phyloP scores from a whole-genome alignment of 1,140 invertebrate genomes.

The Neomicropteryx cornuta region DNA sequence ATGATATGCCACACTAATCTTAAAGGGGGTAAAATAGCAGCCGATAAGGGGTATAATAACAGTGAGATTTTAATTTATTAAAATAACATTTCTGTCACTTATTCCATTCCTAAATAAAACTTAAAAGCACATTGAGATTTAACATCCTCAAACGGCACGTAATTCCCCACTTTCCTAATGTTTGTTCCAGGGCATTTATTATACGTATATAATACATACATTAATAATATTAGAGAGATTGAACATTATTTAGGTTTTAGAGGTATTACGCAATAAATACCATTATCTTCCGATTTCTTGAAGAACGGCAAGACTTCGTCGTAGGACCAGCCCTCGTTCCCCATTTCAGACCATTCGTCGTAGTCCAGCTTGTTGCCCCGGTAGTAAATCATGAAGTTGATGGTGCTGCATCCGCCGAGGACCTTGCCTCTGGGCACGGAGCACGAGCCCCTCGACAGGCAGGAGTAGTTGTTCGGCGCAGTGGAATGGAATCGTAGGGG shows the following conservation, averaged over 20 bases:
- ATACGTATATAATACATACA: background rate
- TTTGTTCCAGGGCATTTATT: background rate
- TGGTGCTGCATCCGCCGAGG: conserved; percentile 40
- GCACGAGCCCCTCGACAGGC: too few relatives aligned
- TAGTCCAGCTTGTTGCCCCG: conserved; percentile 46
- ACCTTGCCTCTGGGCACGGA: conserved; percentile 30
- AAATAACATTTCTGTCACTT: too few relatives aligned
- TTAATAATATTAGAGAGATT: background rate
- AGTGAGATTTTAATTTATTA: too few relatives aligned
- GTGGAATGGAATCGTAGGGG: too few relatives aligned
- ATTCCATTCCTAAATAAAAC: background rate
- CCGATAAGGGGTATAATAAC: too few relatives aligned
- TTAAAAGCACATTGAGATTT: background rate
- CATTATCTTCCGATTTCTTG: conserved; percentile 34
- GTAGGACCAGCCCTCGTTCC: conserved; percentile 45
- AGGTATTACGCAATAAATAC: background rate
- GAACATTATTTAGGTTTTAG: background rate
- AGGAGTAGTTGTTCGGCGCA: too few relatives aligned
- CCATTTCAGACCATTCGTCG: conserved; percentile 43
- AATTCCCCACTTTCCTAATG: conserved; percentile 6
- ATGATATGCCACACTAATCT: too few relatives aligned
- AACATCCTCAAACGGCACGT: conserved; percentile 2
- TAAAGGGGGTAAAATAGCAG: too few relatives aligned
- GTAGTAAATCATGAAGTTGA: conserved; percentile 51
- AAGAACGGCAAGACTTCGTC: conserved; percentile 40